A percentile compares a stretch with the other conserved stretches of the same genome.
phyloP scores from a whole-genome alignment of 2,113 vertebrate genomes.

The Spea bombifrons region DNA sequence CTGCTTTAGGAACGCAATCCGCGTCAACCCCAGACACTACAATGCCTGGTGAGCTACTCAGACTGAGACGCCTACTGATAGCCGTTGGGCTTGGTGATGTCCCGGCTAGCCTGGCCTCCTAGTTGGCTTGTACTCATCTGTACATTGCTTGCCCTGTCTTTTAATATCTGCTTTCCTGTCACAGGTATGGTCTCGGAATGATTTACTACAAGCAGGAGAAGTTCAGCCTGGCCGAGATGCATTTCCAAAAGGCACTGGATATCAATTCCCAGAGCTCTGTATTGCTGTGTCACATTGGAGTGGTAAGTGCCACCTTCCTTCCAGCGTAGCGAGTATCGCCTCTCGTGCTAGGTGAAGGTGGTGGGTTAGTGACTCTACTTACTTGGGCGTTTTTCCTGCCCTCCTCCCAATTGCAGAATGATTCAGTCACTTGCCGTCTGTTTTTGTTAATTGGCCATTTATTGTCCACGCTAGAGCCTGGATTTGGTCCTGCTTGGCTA shows the following conservation, averaged over 20 bases:
- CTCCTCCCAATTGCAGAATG: too few relatives aligned
- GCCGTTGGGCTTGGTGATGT: too few relatives aligned
- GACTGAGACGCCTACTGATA: neutral
- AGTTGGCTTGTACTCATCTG: too few relatives aligned
- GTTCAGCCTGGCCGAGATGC: conserved; percentile 96
- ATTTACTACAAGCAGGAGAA: conserved; percentile 99
- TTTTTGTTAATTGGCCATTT: too few relatives aligned
- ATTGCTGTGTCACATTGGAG: conserved; percentile 95
- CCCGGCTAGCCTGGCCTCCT: too few relatives aligned
- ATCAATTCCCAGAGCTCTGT: conserved; percentile 98
- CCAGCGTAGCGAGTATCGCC: too few relatives aligned
- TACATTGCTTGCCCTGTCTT: neutral
- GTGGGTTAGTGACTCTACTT: too few relatives aligned
- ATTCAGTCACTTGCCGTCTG: too few relatives aligned
- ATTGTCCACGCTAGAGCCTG: too few relatives aligned
- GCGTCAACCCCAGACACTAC: conserved; percentile 93
- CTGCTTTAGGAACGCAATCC: conserved; percentile 93
- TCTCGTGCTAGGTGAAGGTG: too few relatives aligned
- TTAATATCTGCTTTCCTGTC: conserved; percentile 48
- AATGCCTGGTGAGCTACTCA: conserved; percentile 82
- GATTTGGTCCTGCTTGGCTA: too few relatives aligned
- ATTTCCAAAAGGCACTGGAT: conserved; percentile 97
- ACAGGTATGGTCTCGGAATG: conserved; percentile 97
- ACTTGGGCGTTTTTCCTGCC: too few relatives aligned
- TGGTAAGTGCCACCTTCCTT: conserved; percentile 73